phyloP scores from a whole-genome alignment of 2,888 invertebrate species.

The Nomada ferruginata region DNA sequence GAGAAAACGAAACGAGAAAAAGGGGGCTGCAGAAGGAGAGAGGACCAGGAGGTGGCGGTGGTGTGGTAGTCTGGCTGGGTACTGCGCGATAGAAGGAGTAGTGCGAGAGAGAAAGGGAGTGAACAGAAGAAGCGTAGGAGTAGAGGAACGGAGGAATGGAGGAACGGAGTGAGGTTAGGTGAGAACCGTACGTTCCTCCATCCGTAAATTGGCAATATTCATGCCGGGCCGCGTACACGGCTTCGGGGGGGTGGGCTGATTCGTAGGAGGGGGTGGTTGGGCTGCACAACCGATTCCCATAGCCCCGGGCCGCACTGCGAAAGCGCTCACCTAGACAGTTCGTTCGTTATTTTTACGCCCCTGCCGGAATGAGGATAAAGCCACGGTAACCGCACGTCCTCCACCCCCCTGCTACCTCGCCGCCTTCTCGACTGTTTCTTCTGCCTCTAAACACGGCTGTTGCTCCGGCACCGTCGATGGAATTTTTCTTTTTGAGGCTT shows the following conservation, averaged over 20 bases:
- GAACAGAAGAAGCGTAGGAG: slow-evolving; percentile 4
- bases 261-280: slow-evolving; percentile 44
- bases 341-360: slow-evolving; percentile 72
- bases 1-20: slow-evolving; percentile 58
- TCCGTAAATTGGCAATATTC: slow-evolving; percentile 80
- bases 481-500: slow-evolving; percentile 6
- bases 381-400: slow-evolving; percentile 62
- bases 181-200: slow-evolving; percentile 78
- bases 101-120: not conserved
- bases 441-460: slow-evolving; percentile 53
- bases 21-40: slow-evolving; percentile 54
- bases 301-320: slow-evolving; percentile 65
- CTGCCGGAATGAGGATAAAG: slow-evolving; percentile 64
- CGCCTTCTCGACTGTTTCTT: slow-evolving; percentile 23
- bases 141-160: slow-evolving; percentile 52
- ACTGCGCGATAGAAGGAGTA: slow-evolving; percentile 46
- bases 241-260: slow-evolving; percentile 53
- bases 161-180: slow-evolving; percentile 71
- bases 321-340: slow-evolving; percentile 70
- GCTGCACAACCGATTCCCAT: slow-evolving; percentile 66
- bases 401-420: slow-evolving; percentile 20
- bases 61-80: slow-evolving; percentile 48
- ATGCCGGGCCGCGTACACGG: slow-evolving; percentile 76
- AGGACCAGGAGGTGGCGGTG: slow-evolving; percentile 39
- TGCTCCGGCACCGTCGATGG: slow-evolving; percentile 49